These are phyloP conservation scores for Chanos chanos DNA, from an alignment of 2,797 vertebrate species.

Conservation along the genomic window DNA sequence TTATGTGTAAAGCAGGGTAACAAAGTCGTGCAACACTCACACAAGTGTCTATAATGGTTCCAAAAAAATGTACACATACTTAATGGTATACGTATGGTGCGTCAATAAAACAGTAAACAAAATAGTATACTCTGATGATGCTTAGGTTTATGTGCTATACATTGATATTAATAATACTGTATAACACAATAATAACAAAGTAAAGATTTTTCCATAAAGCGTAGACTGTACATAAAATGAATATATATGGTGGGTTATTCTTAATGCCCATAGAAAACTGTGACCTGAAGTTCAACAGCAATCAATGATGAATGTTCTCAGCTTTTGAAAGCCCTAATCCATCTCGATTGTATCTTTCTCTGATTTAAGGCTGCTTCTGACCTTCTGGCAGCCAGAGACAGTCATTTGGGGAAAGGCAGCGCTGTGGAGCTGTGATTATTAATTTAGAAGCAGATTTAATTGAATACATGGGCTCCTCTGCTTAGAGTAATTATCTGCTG, in stretches of 20 bases:
- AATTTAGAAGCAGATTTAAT: conserved; percentile 48
- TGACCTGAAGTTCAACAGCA: conserved; percentile 20
- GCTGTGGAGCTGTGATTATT: conserved; percentile 48
- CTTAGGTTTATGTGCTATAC: too few species aligned
- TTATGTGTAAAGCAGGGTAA: too few species aligned
- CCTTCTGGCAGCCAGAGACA: conserved; percentile 17
- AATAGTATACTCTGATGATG: too few species aligned
- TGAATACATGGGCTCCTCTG: conserved; percentile 54
- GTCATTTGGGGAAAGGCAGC: conserved; percentile 28
- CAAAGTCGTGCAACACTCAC: too few species aligned
- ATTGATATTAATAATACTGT: too few species aligned
- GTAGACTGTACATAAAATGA: not conserved
- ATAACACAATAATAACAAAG: too few species aligned
- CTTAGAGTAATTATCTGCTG: conserved; percentile 45
- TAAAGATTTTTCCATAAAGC: too few species aligned
- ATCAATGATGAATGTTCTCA: conserved; percentile 20
- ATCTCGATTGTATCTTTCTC: conserved; percentile 17
- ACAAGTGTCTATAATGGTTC: too few species aligned
- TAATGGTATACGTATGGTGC: too few species aligned
- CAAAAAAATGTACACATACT: too few species aligned
- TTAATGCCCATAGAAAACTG: conserved; percentile 2
- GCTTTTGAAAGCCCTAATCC: conserved; percentile 33
- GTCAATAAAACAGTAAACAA: too few species aligned
- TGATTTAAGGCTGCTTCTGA: conserved; percentile 33
- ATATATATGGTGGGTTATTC: not conserved